A percentile compares a stretch with the other conserved stretches of the same genome.
Evolutionary conservation across 2,888 invertebrate genomes (phyloP).

Genomic region (Cheilosia variabilis): DNA sequence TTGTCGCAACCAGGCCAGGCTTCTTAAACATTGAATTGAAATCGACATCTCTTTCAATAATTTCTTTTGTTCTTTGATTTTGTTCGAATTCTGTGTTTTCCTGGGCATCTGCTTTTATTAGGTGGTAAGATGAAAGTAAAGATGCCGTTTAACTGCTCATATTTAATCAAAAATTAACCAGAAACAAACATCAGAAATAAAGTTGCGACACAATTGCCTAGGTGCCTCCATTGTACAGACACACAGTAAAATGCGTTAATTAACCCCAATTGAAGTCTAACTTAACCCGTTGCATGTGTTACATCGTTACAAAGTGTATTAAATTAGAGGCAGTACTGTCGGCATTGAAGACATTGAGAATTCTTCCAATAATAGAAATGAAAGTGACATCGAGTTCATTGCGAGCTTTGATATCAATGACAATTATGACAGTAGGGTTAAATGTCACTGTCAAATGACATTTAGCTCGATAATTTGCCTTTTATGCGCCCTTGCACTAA

Average conservation of each 20-base stretch:
- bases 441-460: constrained; percentile 15
- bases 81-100: too few species aligned
- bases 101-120: too few species aligned
- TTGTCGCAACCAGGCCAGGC: too few species aligned
- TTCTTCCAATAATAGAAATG: not conserved
- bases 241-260: constrained; percentile 38
- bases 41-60: too few species aligned
- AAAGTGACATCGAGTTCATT: not conserved
- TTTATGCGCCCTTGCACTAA: too few species aligned
- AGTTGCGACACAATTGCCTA: not conserved
- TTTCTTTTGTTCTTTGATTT: too few species aligned
- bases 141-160: too few species aligned
- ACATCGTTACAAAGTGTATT: constrained; percentile 47
- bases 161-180: not conserved
- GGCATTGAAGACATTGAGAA: not conserved
- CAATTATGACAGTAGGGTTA: constrained; percentile 10
- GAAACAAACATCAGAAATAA: not conserved
- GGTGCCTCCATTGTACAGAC: not conserved
- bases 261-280: constrained; percentile 56
- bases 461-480: too few species aligned
- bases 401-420: constrained; percentile 12
- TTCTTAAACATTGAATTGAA: too few species aligned
- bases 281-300: constrained; percentile 58
- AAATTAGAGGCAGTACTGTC: constrained; percentile 36
- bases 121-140: too few species aligned